A percentile compares a stretch with the other conserved stretches of the same genome.
Evolutionary conservation across 2,888 invertebrate species (phyloP).

Genomic region (Miltochrista miniata): DNA sequence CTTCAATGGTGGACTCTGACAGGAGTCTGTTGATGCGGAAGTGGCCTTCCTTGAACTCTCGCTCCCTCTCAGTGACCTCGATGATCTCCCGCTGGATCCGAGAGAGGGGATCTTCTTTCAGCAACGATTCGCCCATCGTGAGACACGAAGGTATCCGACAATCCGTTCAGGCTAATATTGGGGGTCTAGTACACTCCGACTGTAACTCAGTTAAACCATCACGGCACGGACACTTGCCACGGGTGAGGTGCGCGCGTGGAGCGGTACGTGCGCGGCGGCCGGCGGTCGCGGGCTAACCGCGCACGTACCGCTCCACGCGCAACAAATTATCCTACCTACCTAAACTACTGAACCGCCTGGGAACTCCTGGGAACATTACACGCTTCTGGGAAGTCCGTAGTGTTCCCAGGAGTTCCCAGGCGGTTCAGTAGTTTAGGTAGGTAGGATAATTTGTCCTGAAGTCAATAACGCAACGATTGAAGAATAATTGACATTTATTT

Average conservation of each 20-base stretch:
- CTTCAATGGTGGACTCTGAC: constrained; percentile 77
- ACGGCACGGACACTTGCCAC: constrained; percentile 66
- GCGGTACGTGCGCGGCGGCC: constrained; percentile 55
- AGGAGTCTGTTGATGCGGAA: constrained; percentile 72
- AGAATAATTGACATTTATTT: too few relatives aligned
- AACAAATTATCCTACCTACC: too few relatives aligned
- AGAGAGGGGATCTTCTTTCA: constrained; percentile 88
- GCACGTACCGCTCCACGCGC: too few relatives aligned
- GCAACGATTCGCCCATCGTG: constrained; percentile 78
- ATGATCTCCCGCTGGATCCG: constrained; percentile 95
- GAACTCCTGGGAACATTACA: too few relatives aligned
- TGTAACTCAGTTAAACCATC: constrained; percentile 70
- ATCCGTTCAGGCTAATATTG: constrained; percentile 36
- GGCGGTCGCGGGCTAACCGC: constrained; percentile 74
- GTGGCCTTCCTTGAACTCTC: constrained; percentile 88
- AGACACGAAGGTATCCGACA: constrained; percentile 44
- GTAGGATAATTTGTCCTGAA: too few relatives aligned
- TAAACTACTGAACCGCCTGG: too few relatives aligned
- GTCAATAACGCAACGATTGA: too few relatives aligned
- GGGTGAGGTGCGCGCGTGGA: constrained; percentile 40
- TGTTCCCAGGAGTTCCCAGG: too few relatives aligned
- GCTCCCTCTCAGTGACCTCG: constrained; percentile 92
- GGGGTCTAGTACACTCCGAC: constrained; percentile 49
- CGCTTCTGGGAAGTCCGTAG: too few relatives aligned
- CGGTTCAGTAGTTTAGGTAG: too few relatives aligned